phyloP scores from a whole-genome alignment of 2,113 vertebrate genomes.

The Meleagris gallopavo region DNA sequence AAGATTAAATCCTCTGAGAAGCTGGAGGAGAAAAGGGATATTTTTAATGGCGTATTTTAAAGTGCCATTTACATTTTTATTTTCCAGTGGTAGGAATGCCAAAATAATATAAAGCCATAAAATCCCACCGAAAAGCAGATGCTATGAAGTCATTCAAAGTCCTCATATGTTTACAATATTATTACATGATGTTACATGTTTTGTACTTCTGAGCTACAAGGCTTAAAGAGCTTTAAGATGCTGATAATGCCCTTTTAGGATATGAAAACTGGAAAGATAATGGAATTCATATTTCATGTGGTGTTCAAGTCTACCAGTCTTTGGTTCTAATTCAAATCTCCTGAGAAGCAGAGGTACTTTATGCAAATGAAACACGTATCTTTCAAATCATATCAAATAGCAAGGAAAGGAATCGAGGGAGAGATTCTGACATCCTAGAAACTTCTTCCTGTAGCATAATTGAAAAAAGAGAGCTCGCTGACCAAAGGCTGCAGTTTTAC shows the following conservation, averaged over 20 bases:
- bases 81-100: conserved; percentile 1
- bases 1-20: neutral
- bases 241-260: neutral
- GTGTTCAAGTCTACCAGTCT: neutral
- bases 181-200: conserved; percentile 10
- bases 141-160: neutral
- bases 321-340: neutral
- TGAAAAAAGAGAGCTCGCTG: neutral
- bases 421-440: neutral
- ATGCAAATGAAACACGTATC: neutral
- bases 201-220: neutral
- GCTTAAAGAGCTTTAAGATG: neutral
- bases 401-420: neutral
- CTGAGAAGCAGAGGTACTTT: neutral
- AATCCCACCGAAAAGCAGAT: conserved; percentile 13
- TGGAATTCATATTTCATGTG: conserved; percentile 5
- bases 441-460: neutral
- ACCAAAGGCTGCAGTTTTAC: neutral
- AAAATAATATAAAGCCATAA: conserved; percentile 17
- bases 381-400: neutral
- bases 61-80: conserved; percentile 5
- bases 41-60: conserved; percentile 45
- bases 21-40: neutral
- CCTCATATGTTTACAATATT: conserved; percentile 6
- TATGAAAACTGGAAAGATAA: neutral